Evolutionary conservation across 35 echinoderm and acorn worm genomes (phyloP).

Genomic region (Stichopus chloronotus): DNA sequence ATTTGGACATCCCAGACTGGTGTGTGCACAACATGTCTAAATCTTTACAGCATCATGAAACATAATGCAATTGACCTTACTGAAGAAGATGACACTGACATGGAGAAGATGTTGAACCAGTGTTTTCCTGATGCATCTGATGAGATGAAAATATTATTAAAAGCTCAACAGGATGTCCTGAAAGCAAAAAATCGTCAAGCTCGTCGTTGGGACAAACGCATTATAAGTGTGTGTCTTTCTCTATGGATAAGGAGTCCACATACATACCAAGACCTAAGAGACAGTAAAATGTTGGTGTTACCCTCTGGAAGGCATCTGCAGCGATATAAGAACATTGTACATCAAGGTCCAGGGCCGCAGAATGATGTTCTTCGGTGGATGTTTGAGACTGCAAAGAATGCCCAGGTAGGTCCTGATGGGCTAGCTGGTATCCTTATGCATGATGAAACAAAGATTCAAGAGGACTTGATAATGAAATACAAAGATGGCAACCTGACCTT

Average conservation of each 20-base stretch:
- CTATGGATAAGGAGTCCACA: constrained; percentile 37
- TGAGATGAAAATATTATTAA: constrained; percentile 28
- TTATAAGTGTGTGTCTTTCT: constrained; percentile 42
- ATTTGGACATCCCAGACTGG: neutral
- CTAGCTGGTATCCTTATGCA: constrained; percentile 39
- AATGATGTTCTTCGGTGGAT: constrained; percentile 36
- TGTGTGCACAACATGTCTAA: neutral
- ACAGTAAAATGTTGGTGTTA: constrained; percentile 30
- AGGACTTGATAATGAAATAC: neutral
- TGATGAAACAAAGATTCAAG: constrained; percentile 54
- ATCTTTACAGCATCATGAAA: neutral
- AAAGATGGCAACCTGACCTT: constrained; percentile 2
- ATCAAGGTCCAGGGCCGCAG: neutral
- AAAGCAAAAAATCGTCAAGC: neutral
- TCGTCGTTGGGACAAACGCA: constrained; percentile 29
- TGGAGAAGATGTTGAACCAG: neutral
- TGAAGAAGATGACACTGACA: neutral
- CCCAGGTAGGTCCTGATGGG: neutral
- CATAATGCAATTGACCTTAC: neutral
- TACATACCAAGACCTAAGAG: constrained; percentile 25
- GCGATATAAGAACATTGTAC: constrained; percentile 27
- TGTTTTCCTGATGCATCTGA: constrained; percentile 34
- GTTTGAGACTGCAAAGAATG: constrained; percentile 26
- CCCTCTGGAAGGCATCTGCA: constrained; percentile 46
- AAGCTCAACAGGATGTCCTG: constrained; percentile 11